A percentile compares a stretch with the other conserved stretches of the same genome.
These are phyloP conservation scores for Limonius californicus DNA, from an alignment of 1,140 invertebrate species.

Conservation along the genomic window DNA sequence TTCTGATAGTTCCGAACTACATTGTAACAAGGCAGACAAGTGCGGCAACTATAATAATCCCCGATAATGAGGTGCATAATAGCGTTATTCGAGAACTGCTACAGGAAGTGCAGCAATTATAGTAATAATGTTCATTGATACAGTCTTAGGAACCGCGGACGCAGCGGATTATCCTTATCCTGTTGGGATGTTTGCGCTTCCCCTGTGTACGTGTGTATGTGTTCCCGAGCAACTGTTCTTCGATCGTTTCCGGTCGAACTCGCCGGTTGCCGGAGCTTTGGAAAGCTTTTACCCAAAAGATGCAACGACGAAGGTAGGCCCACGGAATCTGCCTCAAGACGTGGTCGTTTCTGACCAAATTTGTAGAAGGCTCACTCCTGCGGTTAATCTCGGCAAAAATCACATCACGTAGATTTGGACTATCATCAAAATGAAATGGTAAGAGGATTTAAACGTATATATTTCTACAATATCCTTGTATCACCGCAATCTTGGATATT, in stretches of 20 bases:
- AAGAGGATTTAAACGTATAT: conserved; percentile 21
- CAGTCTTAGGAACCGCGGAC: neutral
- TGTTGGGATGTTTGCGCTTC: neutral
- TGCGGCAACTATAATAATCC: neutral
- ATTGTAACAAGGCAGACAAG: neutral
- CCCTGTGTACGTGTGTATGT: too few relatives aligned
- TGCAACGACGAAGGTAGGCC: too few relatives aligned
- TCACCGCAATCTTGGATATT: neutral
- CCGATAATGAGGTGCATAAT: neutral
- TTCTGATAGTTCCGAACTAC: neutral
- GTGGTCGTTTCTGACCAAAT: neutral
- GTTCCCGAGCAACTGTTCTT: neutral
- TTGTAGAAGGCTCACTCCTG: neutral
- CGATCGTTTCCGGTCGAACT: neutral
- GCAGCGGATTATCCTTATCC: neutral
- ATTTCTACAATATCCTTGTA: conserved; percentile 10
- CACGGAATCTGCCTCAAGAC: neutral
- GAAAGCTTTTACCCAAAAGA: neutral
- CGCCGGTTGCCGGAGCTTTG: neutral
- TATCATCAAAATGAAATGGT: conserved; percentile 15
- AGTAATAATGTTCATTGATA: neutral
- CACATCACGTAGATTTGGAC: conserved; percentile 8
- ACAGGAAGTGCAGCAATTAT: neutral
- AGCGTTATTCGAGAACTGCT: neutral
- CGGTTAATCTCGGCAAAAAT: neutral